Evolutionary conservation across 2,888 invertebrate genomes (phyloP).

Genomic region (Perizoma affinitatum): DNA sequence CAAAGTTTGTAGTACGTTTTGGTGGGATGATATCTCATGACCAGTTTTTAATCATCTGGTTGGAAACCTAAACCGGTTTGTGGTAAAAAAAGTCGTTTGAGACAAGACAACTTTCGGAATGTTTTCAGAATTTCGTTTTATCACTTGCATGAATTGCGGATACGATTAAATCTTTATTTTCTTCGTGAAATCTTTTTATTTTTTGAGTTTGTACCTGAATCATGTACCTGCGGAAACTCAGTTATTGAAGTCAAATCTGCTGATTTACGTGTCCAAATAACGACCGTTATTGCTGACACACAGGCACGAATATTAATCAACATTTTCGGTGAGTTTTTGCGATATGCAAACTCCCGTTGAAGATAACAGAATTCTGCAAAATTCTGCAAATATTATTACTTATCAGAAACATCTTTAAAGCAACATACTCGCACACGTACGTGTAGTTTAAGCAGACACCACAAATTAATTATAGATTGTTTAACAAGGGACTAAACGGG

Average conservation of each 20-base stretch:
- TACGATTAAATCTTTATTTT: neutral
- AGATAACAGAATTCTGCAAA: constrained; percentile 38
- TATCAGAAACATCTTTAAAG: neutral
- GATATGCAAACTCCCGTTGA: constrained; percentile 38
- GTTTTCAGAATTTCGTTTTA: constrained; percentile 18
- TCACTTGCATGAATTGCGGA: neutral
- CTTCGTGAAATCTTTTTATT: neutral
- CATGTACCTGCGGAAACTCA: constrained; percentile 30
- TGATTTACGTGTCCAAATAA: constrained; percentile 47
- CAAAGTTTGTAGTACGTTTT: constrained; percentile 4
- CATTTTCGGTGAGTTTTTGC: constrained; percentile 33
- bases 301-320: constrained; percentile 35
- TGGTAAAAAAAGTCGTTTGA: constrained; percentile 22
- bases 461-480: too few relatives aligned
- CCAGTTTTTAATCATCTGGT: constrained; percentile 20
- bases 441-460: too few relatives aligned
- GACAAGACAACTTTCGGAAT: constrained; percentile 29
- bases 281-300: constrained; percentile 42
- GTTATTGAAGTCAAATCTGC: constrained; percentile 52
- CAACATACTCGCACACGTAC: too few relatives aligned
- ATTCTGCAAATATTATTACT: constrained; percentile 11
- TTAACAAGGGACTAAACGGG: too few relatives aligned
- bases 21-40: constrained; percentile 19
- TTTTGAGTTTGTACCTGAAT: neutral
- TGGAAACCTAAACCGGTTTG: constrained; percentile 28